These are phyloP conservation scores for Flexamia atlantica DNA, from an alignment of 2,888 invertebrate genomes.

Conservation along the genomic window DNA sequence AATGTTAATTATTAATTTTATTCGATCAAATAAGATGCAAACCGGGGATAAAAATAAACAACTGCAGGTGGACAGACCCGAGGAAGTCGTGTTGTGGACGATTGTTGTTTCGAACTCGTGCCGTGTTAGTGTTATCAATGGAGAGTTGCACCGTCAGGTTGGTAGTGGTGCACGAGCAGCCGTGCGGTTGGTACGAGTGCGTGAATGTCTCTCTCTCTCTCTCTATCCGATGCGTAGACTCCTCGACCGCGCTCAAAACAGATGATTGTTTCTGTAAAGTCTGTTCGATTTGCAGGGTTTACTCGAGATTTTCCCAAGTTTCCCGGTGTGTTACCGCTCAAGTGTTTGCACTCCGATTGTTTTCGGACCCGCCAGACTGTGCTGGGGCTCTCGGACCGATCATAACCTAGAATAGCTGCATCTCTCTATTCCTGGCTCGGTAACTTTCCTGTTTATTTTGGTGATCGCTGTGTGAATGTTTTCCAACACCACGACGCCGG, in stretches of 20 bases:
- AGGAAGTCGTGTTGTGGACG: neutral
- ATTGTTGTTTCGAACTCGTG: neutral
- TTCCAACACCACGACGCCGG: constrained; percentile 3
- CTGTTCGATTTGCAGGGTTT: neutral
- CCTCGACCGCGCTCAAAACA: constrained; percentile 24
- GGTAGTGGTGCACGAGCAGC: constrained; percentile 16
- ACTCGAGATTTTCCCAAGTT: neutral
- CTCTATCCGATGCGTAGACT: constrained; percentile 40
- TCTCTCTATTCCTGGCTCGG: neutral
- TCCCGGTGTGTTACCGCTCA: neutral
- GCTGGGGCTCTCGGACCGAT: neutral
- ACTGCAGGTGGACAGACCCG: neutral
- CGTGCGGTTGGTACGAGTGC: constrained; percentile 44
- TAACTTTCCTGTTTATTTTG: constrained; percentile 26
- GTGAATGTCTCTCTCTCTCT: constrained; percentile 9
- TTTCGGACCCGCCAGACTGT: neutral
- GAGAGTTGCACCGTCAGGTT: constrained; percentile 4
- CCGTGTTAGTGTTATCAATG: constrained; percentile 10
- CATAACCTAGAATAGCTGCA: constrained; percentile 35
- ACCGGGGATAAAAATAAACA: neutral
- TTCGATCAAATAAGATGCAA: neutral
- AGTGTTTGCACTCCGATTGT: no score
- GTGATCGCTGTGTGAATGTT: constrained; percentile 3
- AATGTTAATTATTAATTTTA: neutral
- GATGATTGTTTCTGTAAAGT: constrained; percentile 36